phyloP scores from a whole-genome alignment of 2,113 vertebrate species.

The Chaetorhynchus papuensis region DNA sequence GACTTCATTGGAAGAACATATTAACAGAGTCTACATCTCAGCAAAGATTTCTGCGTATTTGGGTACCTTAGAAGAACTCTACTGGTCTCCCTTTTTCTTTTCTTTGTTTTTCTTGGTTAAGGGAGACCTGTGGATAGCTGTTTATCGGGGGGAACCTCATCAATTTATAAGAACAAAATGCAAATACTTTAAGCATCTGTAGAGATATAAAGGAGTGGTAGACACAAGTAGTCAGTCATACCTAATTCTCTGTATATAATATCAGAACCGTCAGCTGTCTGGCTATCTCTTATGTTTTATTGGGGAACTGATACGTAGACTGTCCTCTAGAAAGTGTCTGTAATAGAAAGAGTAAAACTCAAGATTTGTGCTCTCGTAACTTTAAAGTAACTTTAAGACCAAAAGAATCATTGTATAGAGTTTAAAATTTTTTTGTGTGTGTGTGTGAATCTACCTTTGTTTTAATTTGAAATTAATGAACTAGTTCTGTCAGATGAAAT shows the following conservation, averaged over 20 bases:
- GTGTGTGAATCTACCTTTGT: background rate
- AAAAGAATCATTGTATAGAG: background rate
- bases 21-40: background rate
- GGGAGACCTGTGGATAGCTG: background rate
- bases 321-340: background rate
- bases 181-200: background rate
- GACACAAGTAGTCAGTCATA: background rate
- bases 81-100: background rate
- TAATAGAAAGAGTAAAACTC: background rate
- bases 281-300: background rate
- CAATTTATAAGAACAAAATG: background rate
- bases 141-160: background rate
- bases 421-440: background rate
- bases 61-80: background rate
- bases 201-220: background rate
- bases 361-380: background rate
- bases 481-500: conserved; percentile 22
- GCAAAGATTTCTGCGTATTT: background rate
- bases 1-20: background rate
- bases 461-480: conserved; percentile 18
- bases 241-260: background rate
- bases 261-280: background rate
- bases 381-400: background rate
- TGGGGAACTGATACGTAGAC: rapidly evolving
- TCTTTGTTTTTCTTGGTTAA: background rate